phyloP scores from a whole-genome alignment of 2,113 vertebrate genomes.

The Nibea coibor region DNA sequence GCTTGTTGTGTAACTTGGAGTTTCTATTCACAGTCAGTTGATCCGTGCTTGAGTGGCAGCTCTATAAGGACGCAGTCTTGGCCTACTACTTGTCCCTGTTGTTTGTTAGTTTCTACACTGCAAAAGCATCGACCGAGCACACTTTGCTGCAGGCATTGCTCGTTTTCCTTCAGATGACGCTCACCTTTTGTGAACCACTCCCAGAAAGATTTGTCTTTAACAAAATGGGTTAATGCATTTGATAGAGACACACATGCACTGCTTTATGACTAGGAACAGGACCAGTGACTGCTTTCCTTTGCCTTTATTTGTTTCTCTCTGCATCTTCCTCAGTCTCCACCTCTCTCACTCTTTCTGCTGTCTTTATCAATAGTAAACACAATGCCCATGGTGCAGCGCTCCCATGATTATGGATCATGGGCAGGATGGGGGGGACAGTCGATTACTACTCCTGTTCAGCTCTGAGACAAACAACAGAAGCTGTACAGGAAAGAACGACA shows the following conservation, averaged over 20 bases:
- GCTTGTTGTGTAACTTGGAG: too few relatives aligned
- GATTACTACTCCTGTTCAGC: conserved; percentile 43
- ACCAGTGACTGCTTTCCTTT: background rate
- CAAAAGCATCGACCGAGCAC: too few relatives aligned
- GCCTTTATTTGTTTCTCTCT: background rate
- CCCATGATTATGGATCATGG: conserved; percentile 56
- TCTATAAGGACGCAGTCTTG: too few relatives aligned
- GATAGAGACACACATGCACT: conserved; percentile 7
- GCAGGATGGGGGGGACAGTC: conserved; percentile 35
- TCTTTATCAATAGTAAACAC: conserved; percentile 64
- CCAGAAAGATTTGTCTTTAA: background rate
- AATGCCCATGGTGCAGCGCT: conserved; percentile 44
- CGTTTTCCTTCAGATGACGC: too few relatives aligned
- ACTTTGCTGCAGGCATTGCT: too few relatives aligned
- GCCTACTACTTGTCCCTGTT: too few relatives aligned
- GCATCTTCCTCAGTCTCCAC: background rate
- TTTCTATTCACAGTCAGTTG: too few relatives aligned
- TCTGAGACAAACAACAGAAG: conserved; percentile 61
- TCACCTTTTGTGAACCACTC: too few relatives aligned
- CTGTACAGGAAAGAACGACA: conserved; percentile 18
- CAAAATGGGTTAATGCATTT: background rate
- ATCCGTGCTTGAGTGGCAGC: too few relatives aligned
- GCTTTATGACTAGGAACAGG: background rate
- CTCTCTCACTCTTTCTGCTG: background rate
- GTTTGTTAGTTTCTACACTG: too few relatives aligned